phyloP scores from a whole-genome alignment of 2,888 invertebrate genomes.

The Nephrotoma appendiculata region DNA sequence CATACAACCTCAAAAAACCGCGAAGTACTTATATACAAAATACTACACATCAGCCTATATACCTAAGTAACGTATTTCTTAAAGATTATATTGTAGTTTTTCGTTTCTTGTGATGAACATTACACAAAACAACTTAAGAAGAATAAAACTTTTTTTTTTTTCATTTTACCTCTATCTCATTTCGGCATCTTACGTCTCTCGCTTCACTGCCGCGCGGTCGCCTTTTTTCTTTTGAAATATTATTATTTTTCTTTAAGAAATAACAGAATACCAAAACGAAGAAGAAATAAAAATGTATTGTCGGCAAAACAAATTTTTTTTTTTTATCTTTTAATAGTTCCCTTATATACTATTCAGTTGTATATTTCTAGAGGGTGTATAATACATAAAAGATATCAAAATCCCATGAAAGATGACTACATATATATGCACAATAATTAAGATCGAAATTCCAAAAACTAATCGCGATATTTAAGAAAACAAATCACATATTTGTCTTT shows the following conservation, averaged over 20 bases:
- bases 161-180: background rate
- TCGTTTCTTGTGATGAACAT: background rate
- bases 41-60: background rate
- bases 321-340: slow-evolving; percentile 1
- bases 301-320: slow-evolving; percentile 3
- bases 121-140: background rate
- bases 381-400: background rate
- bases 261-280: background rate
- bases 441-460: background rate
- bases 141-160: background rate
- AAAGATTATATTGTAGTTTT: background rate
- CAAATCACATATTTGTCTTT: background rate
- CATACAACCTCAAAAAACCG: background rate
- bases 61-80: background rate
- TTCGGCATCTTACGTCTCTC: slow-evolving; percentile 2
- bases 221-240: background rate
- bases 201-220: slow-evolving; percentile 2
- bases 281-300: background rate
- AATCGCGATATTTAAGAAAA: background rate
- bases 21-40: background rate
- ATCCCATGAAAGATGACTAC: background rate
- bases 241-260: background rate
- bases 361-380: background rate
- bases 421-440: background rate
- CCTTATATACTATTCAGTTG: background rate